These are phyloP conservation scores for Parnassius apollo DNA, from an alignment of 2,888 invertebrate genomes.

Conservation along the genomic window DNA sequence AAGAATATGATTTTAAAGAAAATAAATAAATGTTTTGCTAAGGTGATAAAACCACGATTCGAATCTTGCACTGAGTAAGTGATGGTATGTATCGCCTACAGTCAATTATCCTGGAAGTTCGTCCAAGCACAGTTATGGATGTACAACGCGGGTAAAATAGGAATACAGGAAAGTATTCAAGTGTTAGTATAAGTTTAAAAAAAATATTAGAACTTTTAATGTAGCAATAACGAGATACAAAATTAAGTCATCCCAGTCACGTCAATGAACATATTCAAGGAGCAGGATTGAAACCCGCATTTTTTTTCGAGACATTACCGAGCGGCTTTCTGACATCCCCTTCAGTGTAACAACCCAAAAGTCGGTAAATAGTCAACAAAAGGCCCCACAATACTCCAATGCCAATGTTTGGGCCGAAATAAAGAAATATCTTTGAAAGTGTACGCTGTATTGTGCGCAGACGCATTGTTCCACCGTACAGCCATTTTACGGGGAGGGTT, in stretches of 20 bases:
- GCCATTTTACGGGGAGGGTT: conserved; percentile 49
- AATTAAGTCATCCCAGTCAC: conserved; percentile 41
- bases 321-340: conserved; percentile 55
- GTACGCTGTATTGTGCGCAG: conserved; percentile 57
- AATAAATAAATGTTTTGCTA: too few species aligned
- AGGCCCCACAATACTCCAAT: conserved; percentile 67
- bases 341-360: conserved; percentile 71
- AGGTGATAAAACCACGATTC: too few species aligned
- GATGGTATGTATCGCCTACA: too few species aligned
- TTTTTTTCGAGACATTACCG: conserved; percentile 45
- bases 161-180: too few species aligned
- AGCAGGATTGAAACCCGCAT: conserved; percentile 48
- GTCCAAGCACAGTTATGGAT: too few species aligned
- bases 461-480: conserved; percentile 54
- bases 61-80: too few species aligned
- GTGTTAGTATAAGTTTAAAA: too few species aligned
- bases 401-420: conserved; percentile 78
- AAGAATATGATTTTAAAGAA: too few species aligned
- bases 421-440: conserved; percentile 69
- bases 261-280: conserved; percentile 55
- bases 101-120: too few species aligned
- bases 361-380: conserved; percentile 78
- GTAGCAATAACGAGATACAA: conserved; percentile 31
- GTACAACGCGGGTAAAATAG: too few species aligned
- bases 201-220: background rate